Evolutionary conservation across 2,888 invertebrate species (phyloP), one percentile per base, ranked within the genome.

Genomic region (Amorpha juglandis): DNA sequence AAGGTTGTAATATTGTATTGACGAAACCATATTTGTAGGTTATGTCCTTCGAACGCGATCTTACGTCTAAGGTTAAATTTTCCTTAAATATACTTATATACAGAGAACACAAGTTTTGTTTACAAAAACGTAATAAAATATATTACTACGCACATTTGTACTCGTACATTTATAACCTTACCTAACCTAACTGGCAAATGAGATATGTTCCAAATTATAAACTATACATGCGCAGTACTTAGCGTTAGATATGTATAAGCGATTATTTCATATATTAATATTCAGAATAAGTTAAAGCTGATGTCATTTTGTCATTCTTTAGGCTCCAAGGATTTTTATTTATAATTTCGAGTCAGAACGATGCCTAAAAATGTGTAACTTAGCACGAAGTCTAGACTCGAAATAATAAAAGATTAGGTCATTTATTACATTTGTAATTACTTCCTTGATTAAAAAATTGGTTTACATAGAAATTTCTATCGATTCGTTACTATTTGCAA

Each of bases 161-260:
- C 68, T 72, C 73, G 73, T 77, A 78, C 66, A 71, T 67, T 33
- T 27, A 69, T 74, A 66, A 76, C 62, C 65, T 67, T 65, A 65
- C 72, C 75, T 76, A 76, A 74, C 48, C 80, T 88, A 89, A 78
- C 86, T 90, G 90, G 90, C 90, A 89, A 87, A 87, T 87, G 88
- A 84, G 91, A 91, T 91, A 91, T 88, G 89, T 89, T 78, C 78
- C 83, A 86, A 84, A 82, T 50, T 71, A 76, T 78, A 79, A 35
- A 11, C 45, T 58, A 58, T 38, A 38, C 38, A 58, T 42, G 19
- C 58, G 19, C 71, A 71, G 71, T 75, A 76, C 70, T 74, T 73
- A 75, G 76, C 74, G 42, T 71, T 78, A 76, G 81, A 86, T 85
- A 88, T 85, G 82, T 83, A 51, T 68, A 78, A 73, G 77, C 76